Evolutionary conservation across 2,797 vertebrate species (phyloP), one percentile per base, ranked within the genome.

Genomic region (Enteromius viviparus): DNA sequence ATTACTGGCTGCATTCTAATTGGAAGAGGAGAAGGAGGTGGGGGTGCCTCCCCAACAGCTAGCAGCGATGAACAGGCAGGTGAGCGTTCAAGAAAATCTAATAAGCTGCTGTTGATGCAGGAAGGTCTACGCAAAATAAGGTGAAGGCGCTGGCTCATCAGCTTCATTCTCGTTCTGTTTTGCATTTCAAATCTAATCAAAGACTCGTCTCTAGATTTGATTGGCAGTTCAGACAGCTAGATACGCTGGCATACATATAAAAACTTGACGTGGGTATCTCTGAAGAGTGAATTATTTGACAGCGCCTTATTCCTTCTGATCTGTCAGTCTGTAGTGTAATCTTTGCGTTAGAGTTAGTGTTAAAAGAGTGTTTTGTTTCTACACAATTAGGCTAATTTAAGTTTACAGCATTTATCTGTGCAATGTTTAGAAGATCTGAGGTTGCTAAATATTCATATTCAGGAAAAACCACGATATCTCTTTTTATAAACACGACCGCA

Each of bases 141-240:
- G 76, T 29, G 32, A 72, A 65, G 53, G 71, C 49, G 2, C 71
- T 81, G 69, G n/a, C 49, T 78, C 80, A 86, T 84, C 72, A 81
- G 21, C 45, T 49, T 51, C 81, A 60, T 64, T 86, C 87, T 80
- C 65, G 17, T 58, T 85, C 89, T 89, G 86, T 89, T 94, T 93
- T 94, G 93, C 92, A 94, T 94, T 93, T 93, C 90, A 93, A 93
- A 94, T 95, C 93, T 89, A 95, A 94, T 94, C 94, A 94, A 85
- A 84, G 88, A 87, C 82, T 81, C 85, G 64, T 60, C 91, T 92
- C 89, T 91, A 90, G 87, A 83, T 92, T 88, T 93, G 92, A 94
- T 85, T 93, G 93, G 90, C 94, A 93, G 91, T 71, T 81, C 62
- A 64, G 34, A 47, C 76, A 76, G 78, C 74, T 87, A 76, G 75